Evolutionary conservation across 2,888 invertebrate genomes (phyloP).

Genomic region (Leuctra nigra): DNA sequence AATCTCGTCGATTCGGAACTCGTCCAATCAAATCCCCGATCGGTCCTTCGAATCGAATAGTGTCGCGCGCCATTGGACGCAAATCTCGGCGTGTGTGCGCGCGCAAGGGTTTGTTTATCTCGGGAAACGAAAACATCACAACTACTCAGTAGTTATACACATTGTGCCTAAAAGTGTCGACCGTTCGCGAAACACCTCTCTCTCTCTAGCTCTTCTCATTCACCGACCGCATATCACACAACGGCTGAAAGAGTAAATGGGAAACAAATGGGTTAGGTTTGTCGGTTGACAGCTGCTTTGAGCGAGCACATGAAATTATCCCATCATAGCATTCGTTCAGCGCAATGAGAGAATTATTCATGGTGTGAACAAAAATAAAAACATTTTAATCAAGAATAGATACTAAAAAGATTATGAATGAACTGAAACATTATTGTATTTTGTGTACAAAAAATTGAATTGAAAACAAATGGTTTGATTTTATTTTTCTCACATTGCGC

Average conservation of each 20-base stretch:
- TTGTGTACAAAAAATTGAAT: too few relatives aligned
- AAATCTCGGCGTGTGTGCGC: not conserved
- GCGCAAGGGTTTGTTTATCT: slow-evolving; percentile 2
- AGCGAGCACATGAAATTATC: too few relatives aligned
- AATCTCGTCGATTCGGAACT: not conserved
- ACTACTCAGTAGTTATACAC: not conserved
- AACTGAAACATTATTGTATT: too few relatives aligned
- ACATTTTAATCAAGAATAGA: too few relatives aligned
- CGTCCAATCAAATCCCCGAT: not conserved
- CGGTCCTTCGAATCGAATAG: not conserved
- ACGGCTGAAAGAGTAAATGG: slow-evolving; percentile 17
- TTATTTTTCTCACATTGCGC: too few relatives aligned
- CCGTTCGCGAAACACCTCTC: not conserved
- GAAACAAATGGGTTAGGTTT: slow-evolving; percentile 9
- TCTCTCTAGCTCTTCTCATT: not conserved
- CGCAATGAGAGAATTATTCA: too few relatives aligned
- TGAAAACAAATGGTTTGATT: too few relatives aligned
- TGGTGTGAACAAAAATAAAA: too few relatives aligned
- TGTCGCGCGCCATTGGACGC: not conserved
- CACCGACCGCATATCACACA: slow-evolving; percentile 1
- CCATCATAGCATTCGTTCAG: too few relatives aligned
- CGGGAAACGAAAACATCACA: slow-evolving; percentile 19
- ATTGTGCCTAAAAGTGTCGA: slow-evolving; percentile 6
- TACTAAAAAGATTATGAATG: too few relatives aligned
- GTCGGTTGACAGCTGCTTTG: too few relatives aligned